phyloP scores from a whole-genome alignment of 1,140 invertebrate genomes.

The Drosophila ercepeae region DNA sequence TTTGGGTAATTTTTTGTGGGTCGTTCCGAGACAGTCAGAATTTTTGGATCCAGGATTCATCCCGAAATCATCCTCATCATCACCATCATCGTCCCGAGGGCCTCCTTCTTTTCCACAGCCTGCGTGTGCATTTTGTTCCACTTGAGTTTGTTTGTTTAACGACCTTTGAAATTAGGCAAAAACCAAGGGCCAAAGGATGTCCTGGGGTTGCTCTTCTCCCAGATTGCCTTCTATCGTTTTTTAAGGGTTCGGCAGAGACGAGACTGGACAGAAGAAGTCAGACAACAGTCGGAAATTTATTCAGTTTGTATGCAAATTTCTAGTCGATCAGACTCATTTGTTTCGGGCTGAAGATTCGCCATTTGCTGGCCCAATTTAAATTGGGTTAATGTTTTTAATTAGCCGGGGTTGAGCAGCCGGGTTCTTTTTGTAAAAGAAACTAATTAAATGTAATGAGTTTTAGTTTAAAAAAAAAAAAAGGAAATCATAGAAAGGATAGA shows the following conservation, averaged over 20 bases:
- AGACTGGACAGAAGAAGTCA: slow-evolving; percentile 21
- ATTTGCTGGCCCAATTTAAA: slow-evolving; percentile 78
- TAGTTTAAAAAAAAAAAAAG: neutral
- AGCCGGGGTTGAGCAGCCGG: slow-evolving; percentile 17
- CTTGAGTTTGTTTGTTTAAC: slow-evolving; percentile 84
- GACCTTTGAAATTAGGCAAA: slow-evolving; percentile 83
- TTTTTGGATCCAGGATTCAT: neutral
- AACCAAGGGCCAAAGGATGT: slow-evolving; percentile 71
- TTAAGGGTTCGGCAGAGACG: neutral
- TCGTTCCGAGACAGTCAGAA: slow-evolving; percentile 32
- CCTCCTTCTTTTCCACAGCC: slow-evolving; percentile 37
- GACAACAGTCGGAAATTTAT: slow-evolving; percentile 63
- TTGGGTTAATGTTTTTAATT: slow-evolving; percentile 72
- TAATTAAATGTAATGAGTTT: slow-evolving; percentile 7
- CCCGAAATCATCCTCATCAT: neutral
- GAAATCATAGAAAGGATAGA: neutral
- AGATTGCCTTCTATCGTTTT: neutral
- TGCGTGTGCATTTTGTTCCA: slow-evolving; percentile 76
- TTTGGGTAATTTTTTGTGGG: slow-evolving; percentile 74
- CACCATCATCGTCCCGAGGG: slow-evolving; percentile 29
- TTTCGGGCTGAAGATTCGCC: slow-evolving; percentile 31
- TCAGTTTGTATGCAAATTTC: slow-evolving; percentile 76
- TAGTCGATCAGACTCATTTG: slow-evolving; percentile 17
- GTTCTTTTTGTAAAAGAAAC: neutral
- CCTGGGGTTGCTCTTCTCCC: slow-evolving; percentile 25